Percentiles rank a stretch among this genome's conserved stretches.
Conservation (phyloP, 1,140 invertebrate species). For the Pantala flavescens region DNA sequence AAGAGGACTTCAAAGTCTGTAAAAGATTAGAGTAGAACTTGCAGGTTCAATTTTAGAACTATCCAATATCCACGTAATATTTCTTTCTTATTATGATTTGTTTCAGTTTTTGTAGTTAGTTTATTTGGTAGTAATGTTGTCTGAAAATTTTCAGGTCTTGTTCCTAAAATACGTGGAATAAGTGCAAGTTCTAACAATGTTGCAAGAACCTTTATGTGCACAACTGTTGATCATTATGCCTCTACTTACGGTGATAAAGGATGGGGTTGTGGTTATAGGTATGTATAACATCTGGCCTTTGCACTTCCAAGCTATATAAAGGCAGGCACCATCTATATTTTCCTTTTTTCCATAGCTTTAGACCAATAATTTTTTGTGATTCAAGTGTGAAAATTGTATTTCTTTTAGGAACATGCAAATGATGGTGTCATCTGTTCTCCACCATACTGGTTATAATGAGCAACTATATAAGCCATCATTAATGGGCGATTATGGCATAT, state of each 20-base stretch:
- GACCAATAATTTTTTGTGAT: no score
- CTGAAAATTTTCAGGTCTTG: conserved; percentile 44
- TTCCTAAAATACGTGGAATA: conserved; percentile 56
- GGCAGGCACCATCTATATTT: not conserved
- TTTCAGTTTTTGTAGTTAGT: no score
- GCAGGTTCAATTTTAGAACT: no score
- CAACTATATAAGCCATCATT: conserved; percentile 41
- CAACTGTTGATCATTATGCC: conserved; percentile 72
- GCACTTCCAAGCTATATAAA: not conserved
- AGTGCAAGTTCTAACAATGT: conserved; percentile 58
- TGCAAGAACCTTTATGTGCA: conserved; percentile 58
- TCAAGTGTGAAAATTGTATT: no score
- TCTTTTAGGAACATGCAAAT: conserved; percentile 68
- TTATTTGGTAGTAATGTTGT: no score
- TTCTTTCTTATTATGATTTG: no score
- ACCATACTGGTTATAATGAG: conserved; percentile 53
- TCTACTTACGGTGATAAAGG: conserved; percentile 78
- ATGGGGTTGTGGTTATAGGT: conserved; percentile 77
- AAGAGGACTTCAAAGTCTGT: no score
- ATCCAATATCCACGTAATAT: no score
- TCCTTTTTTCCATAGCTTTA: not conserved
- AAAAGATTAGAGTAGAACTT: no score
- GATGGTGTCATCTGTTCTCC: conserved; percentile 68
- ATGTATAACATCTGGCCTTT: conserved; percentile 6
- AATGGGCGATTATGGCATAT: conserved; percentile 31